These are phyloP conservation scores for Hartigia nigra DNA, from an alignment of 2,888 invertebrate species.

Conservation along the genomic window DNA sequence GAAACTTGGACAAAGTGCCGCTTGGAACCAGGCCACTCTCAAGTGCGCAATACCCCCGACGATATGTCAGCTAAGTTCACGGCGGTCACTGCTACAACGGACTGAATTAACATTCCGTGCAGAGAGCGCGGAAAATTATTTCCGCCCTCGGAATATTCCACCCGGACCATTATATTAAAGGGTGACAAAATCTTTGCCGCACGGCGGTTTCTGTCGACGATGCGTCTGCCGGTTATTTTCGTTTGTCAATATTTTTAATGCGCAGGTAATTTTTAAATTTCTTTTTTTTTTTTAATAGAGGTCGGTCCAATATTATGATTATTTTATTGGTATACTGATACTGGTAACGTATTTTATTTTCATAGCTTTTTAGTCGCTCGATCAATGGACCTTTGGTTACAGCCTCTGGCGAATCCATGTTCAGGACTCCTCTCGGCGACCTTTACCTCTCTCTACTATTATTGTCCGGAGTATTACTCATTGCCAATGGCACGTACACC, in stretches of 20 bases:
- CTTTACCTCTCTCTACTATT: background rate
- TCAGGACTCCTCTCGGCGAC: background rate
- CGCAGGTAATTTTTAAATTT: too few species aligned
- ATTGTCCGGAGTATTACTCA: background rate
- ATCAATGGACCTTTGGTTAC: background rate
- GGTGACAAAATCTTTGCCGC: background rate
- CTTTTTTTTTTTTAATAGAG: background rate
- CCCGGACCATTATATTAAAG: background rate
- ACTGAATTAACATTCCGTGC: background rate
- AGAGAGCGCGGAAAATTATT: background rate
- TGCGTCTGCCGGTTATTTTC: background rate
- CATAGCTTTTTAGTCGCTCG: background rate
- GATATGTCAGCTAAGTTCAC: background rate
- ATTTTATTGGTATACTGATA: background rate
- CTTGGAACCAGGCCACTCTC: background rate
- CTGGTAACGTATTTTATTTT: background rate
- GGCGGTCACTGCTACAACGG: background rate
- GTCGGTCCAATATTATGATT: background rate
- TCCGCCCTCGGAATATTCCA: background rate
- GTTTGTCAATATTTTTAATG: background rate
- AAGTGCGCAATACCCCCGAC: background rate
- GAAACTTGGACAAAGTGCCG: background rate
- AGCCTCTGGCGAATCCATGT: background rate
- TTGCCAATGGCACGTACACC: background rate
- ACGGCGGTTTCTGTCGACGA: background rate